Evolutionary conservation across 2,797 vertebrate genomes (phyloP).

Genomic region (Synanceia verrucosa): DNA sequence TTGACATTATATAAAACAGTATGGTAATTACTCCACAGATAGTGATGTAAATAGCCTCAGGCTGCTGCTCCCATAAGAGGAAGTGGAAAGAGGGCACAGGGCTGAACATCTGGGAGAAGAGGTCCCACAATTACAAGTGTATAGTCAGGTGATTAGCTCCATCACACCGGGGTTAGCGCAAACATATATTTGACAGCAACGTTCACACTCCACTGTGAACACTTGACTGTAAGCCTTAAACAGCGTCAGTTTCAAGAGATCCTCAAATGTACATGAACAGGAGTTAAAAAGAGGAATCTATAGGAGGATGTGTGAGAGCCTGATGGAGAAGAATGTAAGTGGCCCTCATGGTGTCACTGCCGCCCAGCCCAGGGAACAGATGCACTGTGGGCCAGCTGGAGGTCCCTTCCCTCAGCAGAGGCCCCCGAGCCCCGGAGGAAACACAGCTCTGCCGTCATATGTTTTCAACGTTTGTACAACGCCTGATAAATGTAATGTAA

Average conservation of each 20-base stretch:
- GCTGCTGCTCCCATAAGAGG: conserved; percentile 87
- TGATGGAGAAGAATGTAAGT: conserved; percentile 62
- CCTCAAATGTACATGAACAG: conserved; percentile 44
- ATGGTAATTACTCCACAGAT: conserved; percentile 99
- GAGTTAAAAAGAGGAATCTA: conserved; percentile 26
- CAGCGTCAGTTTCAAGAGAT: conserved; percentile 30
- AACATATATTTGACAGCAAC: conserved; percentile 54
- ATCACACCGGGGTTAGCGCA: conserved; percentile 45
- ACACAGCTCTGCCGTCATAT: conserved; percentile 80
- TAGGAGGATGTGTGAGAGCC: conserved; percentile 33
- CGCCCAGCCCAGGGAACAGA: conserved; percentile 76
- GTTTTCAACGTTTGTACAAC: conserved; percentile 84
- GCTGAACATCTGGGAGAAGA: conserved; percentile 82
- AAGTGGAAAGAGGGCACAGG: conserved; percentile 78
- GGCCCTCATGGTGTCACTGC: conserved; percentile 77
- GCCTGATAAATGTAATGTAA: conserved; percentile 87
- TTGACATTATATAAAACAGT: conserved; percentile 99
- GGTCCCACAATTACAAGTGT: conserved; percentile 70
- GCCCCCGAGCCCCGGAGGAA: conserved; percentile 77
- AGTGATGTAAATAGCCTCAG: conserved; percentile 96
- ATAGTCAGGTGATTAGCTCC: conserved; percentile 68
- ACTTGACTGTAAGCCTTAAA: conserved; percentile 39
- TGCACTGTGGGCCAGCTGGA: conserved; percentile 82
- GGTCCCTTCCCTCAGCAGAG: conserved; percentile 55
- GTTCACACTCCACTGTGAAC: conserved; percentile 45